phyloP scores from a whole-genome alignment of 2,888 invertebrate species.

The Scaptomyza flava region DNA sequence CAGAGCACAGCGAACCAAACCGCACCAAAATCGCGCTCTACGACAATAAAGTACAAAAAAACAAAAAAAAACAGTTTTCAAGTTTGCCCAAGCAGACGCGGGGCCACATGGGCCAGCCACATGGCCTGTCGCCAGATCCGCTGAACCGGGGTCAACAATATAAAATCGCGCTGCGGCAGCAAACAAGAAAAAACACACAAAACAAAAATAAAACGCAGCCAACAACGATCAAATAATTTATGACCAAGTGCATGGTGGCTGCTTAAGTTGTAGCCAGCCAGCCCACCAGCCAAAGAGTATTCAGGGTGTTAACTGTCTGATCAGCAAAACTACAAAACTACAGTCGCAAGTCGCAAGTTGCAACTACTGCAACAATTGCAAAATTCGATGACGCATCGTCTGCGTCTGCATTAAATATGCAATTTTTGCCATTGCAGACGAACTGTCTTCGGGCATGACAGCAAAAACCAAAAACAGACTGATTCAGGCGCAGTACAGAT shows the following conservation, averaged over 20 bases:
- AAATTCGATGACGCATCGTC: slow-evolving; percentile 74
- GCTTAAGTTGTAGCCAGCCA: slow-evolving; percentile 67
- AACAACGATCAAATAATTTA: slow-evolving; percentile 76
- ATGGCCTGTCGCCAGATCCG: slow-evolving; percentile 63
- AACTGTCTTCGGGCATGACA: slow-evolving; percentile 59
- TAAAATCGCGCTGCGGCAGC: slow-evolving; percentile 61
- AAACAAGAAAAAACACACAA: slow-evolving; percentile 11
- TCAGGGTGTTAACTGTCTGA: slow-evolving; percentile 68
- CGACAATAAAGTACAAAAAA: slow-evolving; percentile 63
- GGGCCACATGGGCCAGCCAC: slow-evolving; percentile 29
- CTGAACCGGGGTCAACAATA: slow-evolving; percentile 76
- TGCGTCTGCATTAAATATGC: slow-evolving; percentile 74
- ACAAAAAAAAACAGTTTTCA: slow-evolving; percentile 45
- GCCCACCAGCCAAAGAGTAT: slow-evolving; percentile 28
- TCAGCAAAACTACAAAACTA: slow-evolving; percentile 53
- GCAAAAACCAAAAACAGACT: slow-evolving; percentile 8
- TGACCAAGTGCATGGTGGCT: slow-evolving; percentile 77
- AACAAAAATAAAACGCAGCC: slow-evolving; percentile 39
- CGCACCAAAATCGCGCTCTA: slow-evolving; percentile 14
- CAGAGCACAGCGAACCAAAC: not conserved
- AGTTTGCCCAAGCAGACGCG: slow-evolving; percentile 57
- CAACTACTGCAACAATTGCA: slow-evolving; percentile 46
- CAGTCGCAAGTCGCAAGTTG: slow-evolving; percentile 42
- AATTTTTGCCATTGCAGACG: slow-evolving; percentile 61
- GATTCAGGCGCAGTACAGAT: not conserved